These are phyloP conservation scores for Nibea coibor DNA, from an alignment of 2,113 vertebrate genomes.

Conservation along the genomic window DNA sequence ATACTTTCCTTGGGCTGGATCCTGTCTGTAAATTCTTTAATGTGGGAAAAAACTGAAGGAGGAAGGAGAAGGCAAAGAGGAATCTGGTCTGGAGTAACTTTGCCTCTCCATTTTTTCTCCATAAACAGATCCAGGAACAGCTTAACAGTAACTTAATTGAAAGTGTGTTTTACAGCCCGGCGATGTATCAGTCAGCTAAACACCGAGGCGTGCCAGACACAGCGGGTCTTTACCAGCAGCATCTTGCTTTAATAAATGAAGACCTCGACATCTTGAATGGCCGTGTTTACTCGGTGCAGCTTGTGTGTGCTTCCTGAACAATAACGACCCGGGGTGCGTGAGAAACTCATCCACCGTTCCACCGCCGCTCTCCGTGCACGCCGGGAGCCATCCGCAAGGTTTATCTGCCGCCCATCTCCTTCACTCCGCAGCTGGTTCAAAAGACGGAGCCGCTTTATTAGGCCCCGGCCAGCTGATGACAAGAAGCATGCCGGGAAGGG, in stretches of 20 bases:
- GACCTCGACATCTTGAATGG: constrained; percentile 45
- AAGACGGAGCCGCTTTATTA: constrained; percentile 45
- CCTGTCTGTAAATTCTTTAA: constrained; percentile 49
- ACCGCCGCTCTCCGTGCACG: not conserved
- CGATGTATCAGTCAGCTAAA: constrained; percentile 33
- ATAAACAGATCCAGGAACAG: constrained; percentile 52
- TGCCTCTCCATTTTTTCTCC: constrained; percentile 30
- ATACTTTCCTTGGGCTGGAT: constrained; percentile 54
- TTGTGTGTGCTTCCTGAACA: constrained; percentile 64
- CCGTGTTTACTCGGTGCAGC: constrained; percentile 45
- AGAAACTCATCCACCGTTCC: constrained; percentile 37
- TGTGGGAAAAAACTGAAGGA: not conserved
- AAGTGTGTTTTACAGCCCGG: constrained; percentile 52
- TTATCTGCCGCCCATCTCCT: constrained; percentile 29
- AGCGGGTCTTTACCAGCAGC: constrained; percentile 46
- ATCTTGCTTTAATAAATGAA: constrained; percentile 64
- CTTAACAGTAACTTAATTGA: constrained; percentile 46
- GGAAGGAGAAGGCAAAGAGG: constrained; percentile 24
- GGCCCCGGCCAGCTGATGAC: constrained; percentile 55
- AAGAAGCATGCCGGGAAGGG: constrained; percentile 64
- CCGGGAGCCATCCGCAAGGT: not conserved
- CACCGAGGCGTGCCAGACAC: constrained; percentile 43
- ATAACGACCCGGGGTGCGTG: constrained; percentile 31
- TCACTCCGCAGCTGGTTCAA: constrained; percentile 42
- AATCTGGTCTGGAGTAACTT: constrained; percentile 20